Evolutionary conservation across 1,140 invertebrate genomes (phyloP), one percentile per base, ranked within the genome.

Genomic region (Muscidifurax raptorellus): DNA sequence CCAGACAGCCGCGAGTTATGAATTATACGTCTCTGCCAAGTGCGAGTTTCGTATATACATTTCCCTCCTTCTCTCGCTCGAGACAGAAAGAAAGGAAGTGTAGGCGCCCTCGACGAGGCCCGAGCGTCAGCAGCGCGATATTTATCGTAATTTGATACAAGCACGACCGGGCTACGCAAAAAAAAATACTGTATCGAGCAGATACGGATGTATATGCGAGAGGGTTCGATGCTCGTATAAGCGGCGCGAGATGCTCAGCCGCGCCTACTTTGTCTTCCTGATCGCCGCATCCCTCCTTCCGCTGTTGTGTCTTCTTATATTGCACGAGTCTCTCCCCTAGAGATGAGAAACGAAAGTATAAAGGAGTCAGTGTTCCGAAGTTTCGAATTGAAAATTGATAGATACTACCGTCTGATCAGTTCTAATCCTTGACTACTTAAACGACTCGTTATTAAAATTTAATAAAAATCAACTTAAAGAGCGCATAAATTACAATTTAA

Each of bases 91-190:
- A n/a, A 15, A 69, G 52, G 32, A 32, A 22, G 74, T 32, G 44
- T 75, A 81, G 86, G 75, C 84, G 78, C 77, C 76, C 84, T 66
- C 28, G 40, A 27, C 83, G 82, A 86, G 87, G 81, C 86, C 86
- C 87, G 89, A 86, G 22, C 52, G 90, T 91, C 90, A 88, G 82
- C 89, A 80, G 80, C 77, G 86, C 87, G 87, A 90, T 92, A 91
- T 92, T 92, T 92, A 92, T 92, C 87, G 91, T 91, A 91, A 92
- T 92, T 91, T 92, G 90, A 92, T 92, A 91, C 90, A 90, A 91
- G 86, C 90, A 87, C 85, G 82, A 84, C 85, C 85, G 18, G 18
- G 22, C 18, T 59, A n/a, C 87, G 88, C 89, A 91, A 90, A 91
- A 91, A 90, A 91, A 91, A 91, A 91, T 90, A 59, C 88, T 69